A percentile compares a stretch with the other conserved stretches of the same genome.
Conservation (phyloP, 1,140 invertebrate species). For the Anoplolepis gracilipes region DNA sequence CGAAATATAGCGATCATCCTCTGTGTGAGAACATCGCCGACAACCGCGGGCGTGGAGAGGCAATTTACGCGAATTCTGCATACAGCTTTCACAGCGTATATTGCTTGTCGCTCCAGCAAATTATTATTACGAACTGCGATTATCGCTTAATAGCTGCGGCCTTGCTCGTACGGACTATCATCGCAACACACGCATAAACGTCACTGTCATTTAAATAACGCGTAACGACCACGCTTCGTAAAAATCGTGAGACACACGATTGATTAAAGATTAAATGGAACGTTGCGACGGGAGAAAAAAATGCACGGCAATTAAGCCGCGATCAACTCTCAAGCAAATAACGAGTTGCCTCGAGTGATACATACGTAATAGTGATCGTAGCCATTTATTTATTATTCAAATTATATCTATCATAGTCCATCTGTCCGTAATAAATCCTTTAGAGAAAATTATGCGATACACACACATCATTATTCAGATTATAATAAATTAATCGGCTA, state of each 20-base stretch:
- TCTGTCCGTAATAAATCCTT: background rate
- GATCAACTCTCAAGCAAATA: conserved; percentile 25
- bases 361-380: background rate
- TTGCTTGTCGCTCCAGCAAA: conserved; percentile 11
- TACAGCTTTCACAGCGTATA: background rate
- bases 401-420: background rate
- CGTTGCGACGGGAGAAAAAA: background rate
- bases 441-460: background rate
- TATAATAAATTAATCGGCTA: background rate
- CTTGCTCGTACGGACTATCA: background rate
- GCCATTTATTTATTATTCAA: background rate
- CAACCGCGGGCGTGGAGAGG: background rate
- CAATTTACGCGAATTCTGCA: conserved; percentile 37
- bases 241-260: background rate
- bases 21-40: background rate
- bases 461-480: background rate
- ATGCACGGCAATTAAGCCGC: conserved; percentile 7
- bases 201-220: conserved; percentile 8
- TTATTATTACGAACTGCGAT: conserved; percentile 26
- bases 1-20: background rate
- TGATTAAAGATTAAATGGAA: conserved; percentile 13
- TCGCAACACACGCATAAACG: background rate
- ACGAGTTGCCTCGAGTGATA: background rate
- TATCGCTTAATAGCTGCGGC: conserved; percentile 31
- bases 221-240: background rate